Evolutionary conservation across 2,797 vertebrate genomes (phyloP).

Genomic region (Chaetophractus vellerosus): DNA sequence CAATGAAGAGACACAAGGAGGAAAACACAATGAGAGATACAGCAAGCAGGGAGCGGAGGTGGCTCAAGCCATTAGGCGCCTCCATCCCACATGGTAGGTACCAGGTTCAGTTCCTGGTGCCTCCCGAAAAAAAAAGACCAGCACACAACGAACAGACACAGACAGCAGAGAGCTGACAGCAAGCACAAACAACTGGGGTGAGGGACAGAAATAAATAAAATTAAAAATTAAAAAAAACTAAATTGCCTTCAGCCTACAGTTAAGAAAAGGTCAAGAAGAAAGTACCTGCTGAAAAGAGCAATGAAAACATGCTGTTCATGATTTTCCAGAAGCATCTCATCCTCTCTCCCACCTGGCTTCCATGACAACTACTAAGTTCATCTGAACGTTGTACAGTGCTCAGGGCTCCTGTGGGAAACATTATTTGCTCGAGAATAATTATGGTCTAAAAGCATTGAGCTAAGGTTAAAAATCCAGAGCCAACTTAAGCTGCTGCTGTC

Average conservation of each 20-base stretch:
- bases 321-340: constrained; percentile 76
- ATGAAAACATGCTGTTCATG: constrained; percentile 68
- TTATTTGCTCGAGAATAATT: constrained; percentile 68
- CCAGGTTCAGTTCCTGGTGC: too few species aligned
- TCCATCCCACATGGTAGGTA: too few species aligned
- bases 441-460: constrained; percentile 55
- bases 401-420: constrained; percentile 51
- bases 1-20: too few species aligned
- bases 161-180: too few species aligned
- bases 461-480: constrained; percentile 60
- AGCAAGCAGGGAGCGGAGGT: too few species aligned
- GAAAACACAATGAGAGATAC: too few species aligned
- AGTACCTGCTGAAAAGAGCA: constrained; percentile 73
- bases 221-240: too few species aligned
- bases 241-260: constrained; percentile 65
- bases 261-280: constrained; percentile 76
- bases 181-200: too few species aligned
- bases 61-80: too few species aligned
- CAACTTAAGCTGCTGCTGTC: constrained; percentile 67
- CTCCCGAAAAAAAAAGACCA: too few species aligned
- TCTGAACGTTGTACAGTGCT: not conserved
- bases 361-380: constrained; percentile 49
- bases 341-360: constrained; percentile 62
- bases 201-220: too few species aligned
- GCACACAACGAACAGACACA: too few species aligned